A percentile compares a stretch with the other conserved stretches of the same genome.
These are phyloP conservation scores for Diabrotica virgifera DNA, from an alignment of 1,140 invertebrate species.

Conservation along the genomic window DNA sequence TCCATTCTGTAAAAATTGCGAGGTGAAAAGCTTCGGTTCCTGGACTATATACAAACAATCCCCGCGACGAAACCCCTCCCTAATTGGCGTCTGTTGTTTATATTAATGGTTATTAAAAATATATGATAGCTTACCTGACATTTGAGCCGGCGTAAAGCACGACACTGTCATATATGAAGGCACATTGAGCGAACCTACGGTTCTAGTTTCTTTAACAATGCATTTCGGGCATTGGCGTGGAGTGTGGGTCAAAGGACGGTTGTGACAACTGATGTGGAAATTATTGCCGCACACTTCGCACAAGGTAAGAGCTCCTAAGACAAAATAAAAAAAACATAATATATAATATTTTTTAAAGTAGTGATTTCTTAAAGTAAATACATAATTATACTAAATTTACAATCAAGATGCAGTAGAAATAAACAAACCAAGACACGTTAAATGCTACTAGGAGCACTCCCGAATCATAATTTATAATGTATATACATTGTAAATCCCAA, in stretches of 20 bases:
- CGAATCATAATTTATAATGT: too few species aligned
- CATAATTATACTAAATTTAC: too few species aligned
- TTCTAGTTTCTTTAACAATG: slow-evolving; percentile 35
- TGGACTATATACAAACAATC: too few species aligned
- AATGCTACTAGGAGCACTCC: too few species aligned
- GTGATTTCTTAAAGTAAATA: too few species aligned
- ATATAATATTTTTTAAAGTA: too few species aligned
- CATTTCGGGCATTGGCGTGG: slow-evolving; percentile 45
- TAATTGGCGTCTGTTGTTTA: too few species aligned
- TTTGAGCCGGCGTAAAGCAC: slow-evolving; percentile 35
- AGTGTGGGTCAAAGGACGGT: slow-evolving; percentile 41
- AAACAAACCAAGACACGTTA: too few species aligned
- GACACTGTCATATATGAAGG: slow-evolving; percentile 41
- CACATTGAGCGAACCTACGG: slow-evolving; percentile 33
- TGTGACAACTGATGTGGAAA: slow-evolving; percentile 56
- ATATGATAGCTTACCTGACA: slow-evolving; percentile 38
- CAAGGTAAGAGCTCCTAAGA: slow-evolving; percentile 49
- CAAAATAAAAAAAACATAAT: slow-evolving; percentile 11
- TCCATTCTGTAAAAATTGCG: too few species aligned
- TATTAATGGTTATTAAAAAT: neutral
- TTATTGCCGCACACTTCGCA: slow-evolving; percentile 53
- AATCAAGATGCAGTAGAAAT: too few species aligned
- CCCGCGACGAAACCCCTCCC: neutral
- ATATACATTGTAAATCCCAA: too few species aligned
- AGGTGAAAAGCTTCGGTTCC: too few species aligned